Evolutionary conservation across 2,888 invertebrate species (phyloP).

Genomic region (Hofmannophila pseudospretella): DNA sequence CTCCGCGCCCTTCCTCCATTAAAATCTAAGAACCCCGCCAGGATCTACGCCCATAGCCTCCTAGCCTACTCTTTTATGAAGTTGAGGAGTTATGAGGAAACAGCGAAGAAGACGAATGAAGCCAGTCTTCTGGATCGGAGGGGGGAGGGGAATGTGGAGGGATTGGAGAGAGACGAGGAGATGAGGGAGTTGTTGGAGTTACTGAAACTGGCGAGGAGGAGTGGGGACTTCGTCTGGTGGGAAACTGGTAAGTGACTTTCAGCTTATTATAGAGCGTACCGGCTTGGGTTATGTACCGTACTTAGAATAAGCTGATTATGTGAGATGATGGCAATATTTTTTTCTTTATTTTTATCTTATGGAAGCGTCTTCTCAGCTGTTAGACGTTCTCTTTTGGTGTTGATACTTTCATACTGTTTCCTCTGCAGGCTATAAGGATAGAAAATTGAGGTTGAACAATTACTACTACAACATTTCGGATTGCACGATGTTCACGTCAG

Average conservation of each 20-base stretch:
- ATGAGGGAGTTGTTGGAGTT: constrained; percentile 41
- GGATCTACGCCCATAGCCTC: constrained; percentile 50
- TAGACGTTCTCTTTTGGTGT: too few species aligned
- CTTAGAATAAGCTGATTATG: too few species aligned
- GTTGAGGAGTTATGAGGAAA: constrained; percentile 45
- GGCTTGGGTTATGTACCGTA: not conserved
- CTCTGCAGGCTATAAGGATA: too few species aligned
- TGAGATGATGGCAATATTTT: too few species aligned
- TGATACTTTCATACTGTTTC: too few species aligned
- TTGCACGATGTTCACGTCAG: too few species aligned
- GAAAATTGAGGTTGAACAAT: too few species aligned
- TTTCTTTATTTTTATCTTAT: not conserved
- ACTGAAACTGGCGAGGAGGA: constrained; percentile 46
- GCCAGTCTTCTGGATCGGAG: constrained; percentile 27
- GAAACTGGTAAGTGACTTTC: constrained; percentile 73
- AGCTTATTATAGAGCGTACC: not conserved
- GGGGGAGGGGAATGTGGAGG: constrained; percentile 22
- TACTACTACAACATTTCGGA: too few species aligned
- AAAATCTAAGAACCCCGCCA: constrained; percentile 35
- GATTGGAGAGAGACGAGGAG: constrained; percentile 46
- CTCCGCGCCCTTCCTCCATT: constrained; percentile 63
- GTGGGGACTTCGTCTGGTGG: constrained; percentile 87
- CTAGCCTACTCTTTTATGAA: constrained; percentile 51
- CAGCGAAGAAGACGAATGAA: constrained; percentile 36
- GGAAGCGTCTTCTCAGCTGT: too few species aligned